These are phyloP conservation scores for Lasioglossum morio DNA, from an alignment of 2,888 invertebrate genomes.

Conservation along the genomic window DNA sequence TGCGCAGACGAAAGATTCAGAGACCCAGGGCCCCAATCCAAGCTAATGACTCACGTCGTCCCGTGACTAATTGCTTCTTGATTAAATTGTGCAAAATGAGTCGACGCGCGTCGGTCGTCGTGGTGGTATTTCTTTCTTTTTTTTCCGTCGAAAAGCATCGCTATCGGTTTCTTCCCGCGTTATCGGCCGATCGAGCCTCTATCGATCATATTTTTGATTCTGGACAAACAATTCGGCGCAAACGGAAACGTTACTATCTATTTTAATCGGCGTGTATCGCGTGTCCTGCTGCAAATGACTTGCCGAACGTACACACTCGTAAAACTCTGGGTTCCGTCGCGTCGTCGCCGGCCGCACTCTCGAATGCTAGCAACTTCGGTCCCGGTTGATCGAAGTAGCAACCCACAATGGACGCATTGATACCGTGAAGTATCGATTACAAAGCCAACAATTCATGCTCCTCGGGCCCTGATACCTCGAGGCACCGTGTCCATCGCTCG, in stretches of 20 bases:
- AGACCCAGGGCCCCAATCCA: neutral
- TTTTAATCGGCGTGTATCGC: constrained; percentile 17
- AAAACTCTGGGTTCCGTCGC: neutral
- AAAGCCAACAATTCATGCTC: constrained; percentile 72
- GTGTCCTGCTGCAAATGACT: constrained; percentile 8
- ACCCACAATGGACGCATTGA: constrained; percentile 79
- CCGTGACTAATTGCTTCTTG: constrained; percentile 30
- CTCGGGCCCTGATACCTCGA: constrained; percentile 45
- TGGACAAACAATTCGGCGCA: constrained; percentile 31
- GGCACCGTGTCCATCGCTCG: constrained; percentile 13
- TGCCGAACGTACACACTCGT: neutral
- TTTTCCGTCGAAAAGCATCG: constrained; percentile 25
- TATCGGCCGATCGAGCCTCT: constrained; percentile 32
- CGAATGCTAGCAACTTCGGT: constrained; percentile 24
- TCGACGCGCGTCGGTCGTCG: neutral
- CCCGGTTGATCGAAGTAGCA: constrained; percentile 45
- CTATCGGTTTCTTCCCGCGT: constrained; percentile 27
- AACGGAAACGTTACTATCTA: constrained; percentile 21
- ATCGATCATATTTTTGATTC: constrained; percentile 42
- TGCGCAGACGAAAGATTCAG: neutral
- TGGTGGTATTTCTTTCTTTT: neutral
- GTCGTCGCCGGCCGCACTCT: neutral
- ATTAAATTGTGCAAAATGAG: constrained; percentile 6
- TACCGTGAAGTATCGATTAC: constrained; percentile 76
- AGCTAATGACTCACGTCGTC: constrained; percentile 25